A percentile compares a stretch with the other conserved stretches of the same genome.
These are phyloP conservation scores for Vulpes vulpes DNA, from an alignment of 2,113 vertebrate species.

Conservation along the genomic window DNA sequence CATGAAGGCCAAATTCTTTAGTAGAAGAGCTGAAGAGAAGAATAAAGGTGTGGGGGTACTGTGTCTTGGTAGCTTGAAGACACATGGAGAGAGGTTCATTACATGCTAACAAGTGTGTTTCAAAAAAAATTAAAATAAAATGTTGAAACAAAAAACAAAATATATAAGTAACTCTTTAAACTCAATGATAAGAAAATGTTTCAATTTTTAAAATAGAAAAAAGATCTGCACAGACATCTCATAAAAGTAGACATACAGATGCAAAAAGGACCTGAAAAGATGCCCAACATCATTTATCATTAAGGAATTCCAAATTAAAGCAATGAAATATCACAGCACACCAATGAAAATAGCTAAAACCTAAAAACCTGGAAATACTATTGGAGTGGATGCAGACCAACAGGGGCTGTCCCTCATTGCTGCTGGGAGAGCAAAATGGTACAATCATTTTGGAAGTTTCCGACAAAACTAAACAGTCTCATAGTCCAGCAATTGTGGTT, in stretches of 20 bases:
- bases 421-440: background rate
- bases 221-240: background rate
- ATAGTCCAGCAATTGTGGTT: background rate
- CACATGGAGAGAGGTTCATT: background rate
- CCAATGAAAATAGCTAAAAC: background rate
- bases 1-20: background rate
- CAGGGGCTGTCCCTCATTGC: background rate
- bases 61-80: background rate
- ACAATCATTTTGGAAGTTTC: background rate
- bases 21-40: background rate
- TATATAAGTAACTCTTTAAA: background rate
- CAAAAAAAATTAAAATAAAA: background rate
- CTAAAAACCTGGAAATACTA: background rate
- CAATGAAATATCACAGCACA: background rate
- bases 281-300: background rate
- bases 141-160: background rate
- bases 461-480: background rate
- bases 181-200: background rate
- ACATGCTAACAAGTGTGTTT: background rate
- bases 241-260: background rate
- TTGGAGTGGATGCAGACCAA: background rate
- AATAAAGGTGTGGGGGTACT: background rate
- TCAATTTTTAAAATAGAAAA: background rate
- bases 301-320: background rate
- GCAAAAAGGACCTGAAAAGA: background rate